Evolutionary conservation across 35 echinoderm and acorn worm genomes (phyloP).

Genomic region (Apostichopus parvimensis): DNA sequence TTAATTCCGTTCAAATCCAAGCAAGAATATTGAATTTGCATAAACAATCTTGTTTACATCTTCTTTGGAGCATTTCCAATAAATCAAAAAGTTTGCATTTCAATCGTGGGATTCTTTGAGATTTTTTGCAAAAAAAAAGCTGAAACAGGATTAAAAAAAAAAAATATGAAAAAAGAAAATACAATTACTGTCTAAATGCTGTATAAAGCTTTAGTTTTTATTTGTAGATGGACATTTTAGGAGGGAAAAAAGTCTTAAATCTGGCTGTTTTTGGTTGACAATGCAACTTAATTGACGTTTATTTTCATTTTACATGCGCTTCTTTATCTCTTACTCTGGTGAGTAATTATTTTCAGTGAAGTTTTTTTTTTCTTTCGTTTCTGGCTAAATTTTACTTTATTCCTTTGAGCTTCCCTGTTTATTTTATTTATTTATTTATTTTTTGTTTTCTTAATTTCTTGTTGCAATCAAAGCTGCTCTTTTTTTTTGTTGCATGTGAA

Average conservation of each 20-base stretch:
- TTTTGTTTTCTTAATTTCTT: background rate
- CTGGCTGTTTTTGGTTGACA: conserved; percentile 4
- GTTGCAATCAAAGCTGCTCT: background rate
- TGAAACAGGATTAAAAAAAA: no score
- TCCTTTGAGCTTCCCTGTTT: background rate
- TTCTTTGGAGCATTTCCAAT: no score
- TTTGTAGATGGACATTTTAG: no score
- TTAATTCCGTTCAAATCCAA: no score
- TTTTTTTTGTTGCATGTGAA: background rate
- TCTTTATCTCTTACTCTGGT: conserved; percentile 17
- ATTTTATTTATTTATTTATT: background rate
- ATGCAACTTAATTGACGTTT: conserved; percentile 24
- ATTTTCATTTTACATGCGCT: conserved; percentile 40
- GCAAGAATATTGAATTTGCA: no score
- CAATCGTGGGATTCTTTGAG: no score
- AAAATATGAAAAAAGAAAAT: no score
- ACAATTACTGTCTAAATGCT: no score
- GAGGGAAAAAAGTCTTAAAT: background rate
- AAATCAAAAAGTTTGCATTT: no score
- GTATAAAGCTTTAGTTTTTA: no score
- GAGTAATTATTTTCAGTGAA: conserved; percentile 38
- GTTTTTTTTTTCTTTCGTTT: background rate
- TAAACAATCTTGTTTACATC: no score
- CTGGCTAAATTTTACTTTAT: background rate
- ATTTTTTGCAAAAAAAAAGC: no score